phyloP scores from a whole-genome alignment of 2,888 invertebrate genomes.

The Xestia rhomboidea region DNA sequence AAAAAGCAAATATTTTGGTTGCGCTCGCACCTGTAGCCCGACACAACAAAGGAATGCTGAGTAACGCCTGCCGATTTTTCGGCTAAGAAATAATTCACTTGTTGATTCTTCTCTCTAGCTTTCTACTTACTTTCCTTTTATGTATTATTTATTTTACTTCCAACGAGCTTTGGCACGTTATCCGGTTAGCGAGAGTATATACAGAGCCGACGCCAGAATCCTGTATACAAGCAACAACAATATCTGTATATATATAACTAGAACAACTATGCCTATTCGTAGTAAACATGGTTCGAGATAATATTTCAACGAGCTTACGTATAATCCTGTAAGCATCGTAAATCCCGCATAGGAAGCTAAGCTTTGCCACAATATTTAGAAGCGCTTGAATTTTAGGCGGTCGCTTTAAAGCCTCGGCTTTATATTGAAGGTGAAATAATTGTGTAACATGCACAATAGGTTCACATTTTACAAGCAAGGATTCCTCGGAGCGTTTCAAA shows the following conservation, averaged over 20 bases:
- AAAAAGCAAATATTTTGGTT: conserved; percentile 79
- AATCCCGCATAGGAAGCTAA: conserved; percentile 83
- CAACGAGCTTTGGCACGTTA: conserved; percentile 72
- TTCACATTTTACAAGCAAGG: conserved; percentile 78
- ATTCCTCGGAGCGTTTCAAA: conserved; percentile 85
- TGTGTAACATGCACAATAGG: conserved; percentile 77
- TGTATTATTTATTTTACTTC: conserved; percentile 79
- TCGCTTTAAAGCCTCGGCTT: conserved; percentile 77
- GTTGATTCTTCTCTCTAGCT: conserved; percentile 82
- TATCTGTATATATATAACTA: conserved; percentile 43
- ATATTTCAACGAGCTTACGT: conserved; percentile 76
- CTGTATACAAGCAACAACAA: conserved; percentile 52
- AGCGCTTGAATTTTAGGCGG: conserved; percentile 76
- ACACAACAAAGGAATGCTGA: conserved; percentile 84
- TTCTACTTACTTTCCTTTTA: conserved; percentile 76
- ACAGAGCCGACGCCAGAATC: conserved; percentile 39
- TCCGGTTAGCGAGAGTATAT: conserved; percentile 65
- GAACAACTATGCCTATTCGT: conserved; percentile 50
- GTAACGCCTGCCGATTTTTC: conserved; percentile 85
- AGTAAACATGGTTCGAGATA: conserved; percentile 70
- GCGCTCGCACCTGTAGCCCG: conserved; percentile 83
- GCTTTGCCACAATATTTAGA: conserved; percentile 81
- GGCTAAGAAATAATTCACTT: conserved; percentile 87
- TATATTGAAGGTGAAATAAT: conserved; percentile 83
- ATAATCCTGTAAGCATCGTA: conserved; percentile 81